Conservation (phyloP, 2,888 invertebrate species). For the Cancer borealis region DNA sequence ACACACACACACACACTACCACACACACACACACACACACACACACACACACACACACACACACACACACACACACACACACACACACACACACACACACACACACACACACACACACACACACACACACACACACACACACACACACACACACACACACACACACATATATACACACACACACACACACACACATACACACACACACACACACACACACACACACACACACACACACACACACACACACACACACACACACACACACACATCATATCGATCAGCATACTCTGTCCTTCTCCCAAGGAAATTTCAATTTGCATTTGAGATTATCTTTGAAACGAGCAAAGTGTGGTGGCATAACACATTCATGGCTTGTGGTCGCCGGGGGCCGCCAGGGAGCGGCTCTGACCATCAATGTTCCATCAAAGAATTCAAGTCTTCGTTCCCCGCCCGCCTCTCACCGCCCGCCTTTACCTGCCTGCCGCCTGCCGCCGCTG, state of each 20-base stretch:
- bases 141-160: too few species aligned
- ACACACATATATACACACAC: background rate
- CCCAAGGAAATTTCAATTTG: conserved; percentile 68
- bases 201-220: conserved; percentile 22
- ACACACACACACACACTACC: too few species aligned
- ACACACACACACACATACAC: background rate
- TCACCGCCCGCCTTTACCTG: background rate
- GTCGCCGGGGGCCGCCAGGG: background rate
- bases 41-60: too few species aligned
- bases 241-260: background rate
- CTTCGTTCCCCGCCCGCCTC: conserved; percentile 15
- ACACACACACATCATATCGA: conserved; percentile 28
- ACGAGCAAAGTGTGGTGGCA: conserved; percentile 55
- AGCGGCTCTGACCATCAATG: background rate
- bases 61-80: too few species aligned
- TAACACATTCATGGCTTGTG: conserved; percentile 45
- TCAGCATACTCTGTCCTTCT: conserved; percentile 35
- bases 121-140: too few species aligned
- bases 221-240: conserved; percentile 16
- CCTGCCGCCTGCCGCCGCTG: background rate
- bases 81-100: too few species aligned
- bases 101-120: too few species aligned
- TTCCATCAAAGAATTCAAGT: background rate
- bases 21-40: too few species aligned
- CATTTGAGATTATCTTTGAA: conserved; percentile 68